These are phyloP conservation scores for Disparrhopalites patrizii DNA, from an alignment of 2,888 invertebrate species.

Conservation along the genomic window DNA sequence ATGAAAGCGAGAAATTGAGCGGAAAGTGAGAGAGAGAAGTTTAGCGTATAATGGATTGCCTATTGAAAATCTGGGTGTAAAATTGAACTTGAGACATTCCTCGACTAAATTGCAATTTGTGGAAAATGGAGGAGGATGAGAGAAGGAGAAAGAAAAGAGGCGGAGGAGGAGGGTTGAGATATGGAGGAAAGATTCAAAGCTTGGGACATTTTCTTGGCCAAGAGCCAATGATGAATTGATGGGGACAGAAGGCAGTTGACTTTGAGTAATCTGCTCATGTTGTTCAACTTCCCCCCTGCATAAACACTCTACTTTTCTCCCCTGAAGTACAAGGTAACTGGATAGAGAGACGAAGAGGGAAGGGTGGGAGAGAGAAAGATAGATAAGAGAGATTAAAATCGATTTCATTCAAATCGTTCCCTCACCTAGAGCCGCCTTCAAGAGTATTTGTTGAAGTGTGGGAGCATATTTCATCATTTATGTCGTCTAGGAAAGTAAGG, in stretches of 20 bases:
- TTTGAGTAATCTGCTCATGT: conserved; percentile 5
- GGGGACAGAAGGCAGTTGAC: conserved; percentile 1
- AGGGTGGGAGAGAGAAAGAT: too few species aligned
- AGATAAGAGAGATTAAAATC: conserved; percentile 6
- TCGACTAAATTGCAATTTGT: conserved; percentile 3
- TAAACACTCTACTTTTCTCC: background rate
- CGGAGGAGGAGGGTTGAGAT: background rate
- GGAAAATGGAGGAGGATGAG: background rate
- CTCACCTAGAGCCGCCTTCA: too few species aligned
- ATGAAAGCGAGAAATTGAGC: background rate
- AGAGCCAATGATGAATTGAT: conserved; percentile 1
- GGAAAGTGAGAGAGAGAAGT: background rate
- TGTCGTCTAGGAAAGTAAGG: too few species aligned
- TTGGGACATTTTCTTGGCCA: background rate
- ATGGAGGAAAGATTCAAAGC: conserved; percentile 3
- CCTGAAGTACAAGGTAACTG: background rate
- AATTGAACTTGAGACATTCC: conserved; percentile 1
- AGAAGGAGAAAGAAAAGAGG: background rate
- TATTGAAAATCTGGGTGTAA: conserved; percentile 8
- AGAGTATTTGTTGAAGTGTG: too few species aligned
- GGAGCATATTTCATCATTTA: too few species aligned
- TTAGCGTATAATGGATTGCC: background rate
- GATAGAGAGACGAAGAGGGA: background rate
- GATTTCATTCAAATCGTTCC: background rate
- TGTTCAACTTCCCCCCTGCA: background rate